Conservation (phyloP, 2,888 invertebrate species). For the Brassicogethes aeneus region DNA sequence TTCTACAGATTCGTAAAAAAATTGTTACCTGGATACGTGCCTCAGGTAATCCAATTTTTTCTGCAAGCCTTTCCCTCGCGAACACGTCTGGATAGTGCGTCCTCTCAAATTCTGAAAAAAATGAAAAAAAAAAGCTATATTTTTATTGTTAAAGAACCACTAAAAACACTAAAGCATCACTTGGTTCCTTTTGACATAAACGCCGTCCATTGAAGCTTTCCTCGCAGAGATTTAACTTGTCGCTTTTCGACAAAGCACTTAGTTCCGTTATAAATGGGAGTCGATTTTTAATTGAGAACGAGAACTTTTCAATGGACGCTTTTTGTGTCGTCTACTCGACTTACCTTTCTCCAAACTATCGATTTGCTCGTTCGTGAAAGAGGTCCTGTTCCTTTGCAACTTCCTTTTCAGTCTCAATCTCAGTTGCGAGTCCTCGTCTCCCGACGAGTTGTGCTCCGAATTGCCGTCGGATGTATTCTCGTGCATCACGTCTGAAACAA, state of each 20-base stretch:
- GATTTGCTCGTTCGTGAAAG: slow-evolving; percentile 97
- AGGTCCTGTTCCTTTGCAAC: slow-evolving; percentile 93
- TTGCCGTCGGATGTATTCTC: slow-evolving; percentile 81
- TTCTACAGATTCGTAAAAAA: slow-evolving; percentile 34
- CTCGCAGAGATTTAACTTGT: too few species aligned
- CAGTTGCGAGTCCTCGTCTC: slow-evolving; percentile 86
- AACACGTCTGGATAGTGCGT: slow-evolving; percentile 98
- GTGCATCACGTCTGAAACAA: slow-evolving; percentile 47
- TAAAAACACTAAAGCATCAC: too few species aligned
- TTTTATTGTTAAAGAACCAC: too few species aligned
- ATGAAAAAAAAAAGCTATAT: too few species aligned
- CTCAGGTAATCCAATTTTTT: slow-evolving; percentile 97
- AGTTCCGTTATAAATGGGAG: too few species aligned
- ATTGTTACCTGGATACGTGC: slow-evolving; percentile 95
- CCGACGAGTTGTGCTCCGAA: slow-evolving; percentile 84
- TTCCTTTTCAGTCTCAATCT: slow-evolving; percentile 90
- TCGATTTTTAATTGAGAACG: too few species aligned
- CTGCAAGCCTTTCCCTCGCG: slow-evolving; percentile 89
- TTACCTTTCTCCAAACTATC: slow-evolving; percentile 97
- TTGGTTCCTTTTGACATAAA: too few species aligned
- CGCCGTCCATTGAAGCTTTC: slow-evolving; percentile 1
- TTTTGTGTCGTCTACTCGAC: slow-evolving; percentile 10
- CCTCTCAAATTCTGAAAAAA: slow-evolving; percentile 83
- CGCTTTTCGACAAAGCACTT: too few species aligned
- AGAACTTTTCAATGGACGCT: not conserved